Evolutionary conservation across 2,888 invertebrate genomes (phyloP), one percentile per base, ranked within the genome.

Genomic region (Aethes cnicana): DNA sequence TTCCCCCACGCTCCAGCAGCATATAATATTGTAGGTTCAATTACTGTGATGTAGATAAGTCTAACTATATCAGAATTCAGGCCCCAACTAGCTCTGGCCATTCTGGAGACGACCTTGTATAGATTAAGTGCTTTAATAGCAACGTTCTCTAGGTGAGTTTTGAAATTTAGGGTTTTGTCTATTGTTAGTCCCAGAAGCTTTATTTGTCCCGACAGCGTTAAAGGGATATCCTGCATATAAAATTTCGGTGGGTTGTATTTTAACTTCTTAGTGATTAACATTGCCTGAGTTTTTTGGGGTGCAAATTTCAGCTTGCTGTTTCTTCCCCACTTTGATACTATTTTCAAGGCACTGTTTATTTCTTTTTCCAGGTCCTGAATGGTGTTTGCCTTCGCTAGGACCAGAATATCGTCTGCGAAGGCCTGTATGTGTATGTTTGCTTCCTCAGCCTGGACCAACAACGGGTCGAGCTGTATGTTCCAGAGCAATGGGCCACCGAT

Each of bases 141-240:
- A 0, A 44, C 25, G 0, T 17, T 21, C 1, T 28, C 25, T 0
- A 44, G 5, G 23, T 50, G 50, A 1, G 0, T 2, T 0, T 12
- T 12, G 3, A 44, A 50, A 1, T 11, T 21, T 1, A 53, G 17
- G 2, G 18, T 23, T 1, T 6, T 2, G 11, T 43, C 43, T 1
- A 37, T 9, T 0, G 37, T 41, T 0, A 36, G 23, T 3, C 47
- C 42, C 54, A 33, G 57, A 47, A 9, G 54, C 57, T 14, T 42
- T 0, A 42, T 17, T 1, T 4, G 1, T 0, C 14, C 12, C 0
- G 42, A 2, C 4, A 20, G 0, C 0, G 1, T 2, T 4, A 42
- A 8, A 0, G 11, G 1, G 0, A 20, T n/a, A 1, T 2, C 12
- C 2, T 7, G 11, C 0, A 42, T 11, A 2, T 2, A 2, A n/a